Conservation (phyloP, 2,797 vertebrate genomes). For the Oreochromis mossambicus region DNA sequence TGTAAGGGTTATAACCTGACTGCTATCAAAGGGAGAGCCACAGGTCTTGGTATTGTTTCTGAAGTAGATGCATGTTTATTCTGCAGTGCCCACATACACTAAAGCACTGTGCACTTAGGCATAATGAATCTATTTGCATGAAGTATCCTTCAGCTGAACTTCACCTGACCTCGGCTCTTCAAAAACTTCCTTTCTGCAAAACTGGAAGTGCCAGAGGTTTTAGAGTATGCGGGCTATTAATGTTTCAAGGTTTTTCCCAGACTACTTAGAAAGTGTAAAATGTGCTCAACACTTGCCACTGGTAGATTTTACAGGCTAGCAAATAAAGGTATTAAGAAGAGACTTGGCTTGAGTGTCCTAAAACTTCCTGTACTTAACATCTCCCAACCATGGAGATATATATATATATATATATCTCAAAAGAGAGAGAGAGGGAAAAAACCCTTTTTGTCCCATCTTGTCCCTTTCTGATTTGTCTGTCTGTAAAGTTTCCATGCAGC, state of each 20-base stretch:
- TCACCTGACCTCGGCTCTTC: slow-evolving; percentile 9
- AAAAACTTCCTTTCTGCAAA: neutral
- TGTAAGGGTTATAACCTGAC: neutral
- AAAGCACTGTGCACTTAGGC: slow-evolving; percentile 3
- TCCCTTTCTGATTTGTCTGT: slow-evolving; percentile 17
- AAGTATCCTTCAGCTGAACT: slow-evolving; percentile 45
- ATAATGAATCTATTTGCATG: slow-evolving; percentile 30
- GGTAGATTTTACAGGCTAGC: slow-evolving; percentile 4
- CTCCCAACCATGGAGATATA: neutral
- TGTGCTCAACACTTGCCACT: neutral
- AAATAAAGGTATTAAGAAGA: neutral
- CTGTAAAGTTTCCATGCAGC: slow-evolving; percentile 21
- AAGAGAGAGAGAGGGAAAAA: neutral
- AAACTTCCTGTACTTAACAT: neutral
- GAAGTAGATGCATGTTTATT: neutral
- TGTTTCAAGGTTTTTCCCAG: slow-evolving; percentile 20
- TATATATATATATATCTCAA: neutral
- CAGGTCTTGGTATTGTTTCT: neutral
- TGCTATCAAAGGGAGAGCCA: neutral
- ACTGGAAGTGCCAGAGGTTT: slow-evolving; percentile 4
- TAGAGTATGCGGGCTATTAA: slow-evolving; percentile 9
- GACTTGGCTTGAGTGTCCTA: neutral
- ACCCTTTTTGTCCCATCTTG: neutral
- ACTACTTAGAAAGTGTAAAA: slow-evolving; percentile 11
- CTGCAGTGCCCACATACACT: neutral